A percentile compares a stretch with the other conserved stretches of the same genome.
Evolutionary conservation across 1,140 invertebrate species (phyloP).

Genomic region (Eupristina koningsbergeri): DNA sequence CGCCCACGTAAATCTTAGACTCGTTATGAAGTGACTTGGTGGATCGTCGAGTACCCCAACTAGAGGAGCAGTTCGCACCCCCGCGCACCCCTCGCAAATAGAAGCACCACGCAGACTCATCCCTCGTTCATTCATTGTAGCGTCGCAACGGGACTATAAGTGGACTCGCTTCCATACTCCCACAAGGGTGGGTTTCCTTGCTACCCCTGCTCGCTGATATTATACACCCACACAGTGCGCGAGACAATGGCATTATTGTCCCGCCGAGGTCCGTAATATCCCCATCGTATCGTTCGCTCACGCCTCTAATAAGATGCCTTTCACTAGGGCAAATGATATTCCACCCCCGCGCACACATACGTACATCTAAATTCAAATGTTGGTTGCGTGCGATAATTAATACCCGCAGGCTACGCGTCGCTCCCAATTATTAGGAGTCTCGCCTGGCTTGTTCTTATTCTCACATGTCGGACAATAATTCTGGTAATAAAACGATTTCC

Average conservation of each 20-base stretch:
- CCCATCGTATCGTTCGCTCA: conserved; percentile 19
- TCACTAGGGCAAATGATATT: background rate
- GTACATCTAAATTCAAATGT: conserved; percentile 31
- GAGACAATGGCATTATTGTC: conserved; percentile 57
- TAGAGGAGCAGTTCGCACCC: background rate
- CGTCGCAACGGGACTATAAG: background rate
- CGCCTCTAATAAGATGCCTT: conserved; percentile 30
- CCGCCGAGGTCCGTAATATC: conserved; percentile 51
- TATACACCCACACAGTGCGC: conserved; percentile 29
- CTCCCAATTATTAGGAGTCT: background rate
- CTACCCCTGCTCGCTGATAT: conserved; percentile 37
- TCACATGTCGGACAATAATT: background rate
- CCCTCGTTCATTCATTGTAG: background rate
- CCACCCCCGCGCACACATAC: no score
- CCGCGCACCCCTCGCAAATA: background rate
- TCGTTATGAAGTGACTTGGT: background rate
- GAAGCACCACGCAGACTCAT: background rate
- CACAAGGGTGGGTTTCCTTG: no score
- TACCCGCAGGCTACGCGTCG: conserved; percentile 6
- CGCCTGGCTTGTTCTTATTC: background rate
- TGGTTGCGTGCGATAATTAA: conserved; percentile 36
- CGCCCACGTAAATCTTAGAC: background rate
- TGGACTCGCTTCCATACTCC: background rate
- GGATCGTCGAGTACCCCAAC: background rate
- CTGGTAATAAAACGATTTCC: conserved; percentile 25